Conservation (phyloP, 2,888 invertebrate genomes). For the Pachymerium ferrugineum region DNA sequence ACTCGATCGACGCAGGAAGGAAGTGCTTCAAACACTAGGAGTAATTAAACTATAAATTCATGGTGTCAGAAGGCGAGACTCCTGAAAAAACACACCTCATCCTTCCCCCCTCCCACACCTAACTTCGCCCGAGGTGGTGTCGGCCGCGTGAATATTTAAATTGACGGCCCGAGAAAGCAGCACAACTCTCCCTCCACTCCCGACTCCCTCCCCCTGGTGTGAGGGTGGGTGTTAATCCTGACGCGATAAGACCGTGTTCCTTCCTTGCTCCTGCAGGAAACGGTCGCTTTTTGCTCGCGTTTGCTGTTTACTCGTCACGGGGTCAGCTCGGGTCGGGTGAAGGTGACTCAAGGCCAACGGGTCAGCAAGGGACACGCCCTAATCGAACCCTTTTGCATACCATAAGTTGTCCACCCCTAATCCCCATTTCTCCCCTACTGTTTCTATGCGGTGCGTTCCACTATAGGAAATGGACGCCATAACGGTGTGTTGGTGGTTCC, state of each 20-base stretch:
- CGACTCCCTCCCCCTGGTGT: neutral
- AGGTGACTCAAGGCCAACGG: constrained; percentile 27
- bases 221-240: constrained; percentile 15
- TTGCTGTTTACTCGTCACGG: constrained; percentile 22
- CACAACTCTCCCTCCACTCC: neutral
- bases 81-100: constrained; percentile 22
- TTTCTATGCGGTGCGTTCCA: no score
- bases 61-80: constrained; percentile 25
- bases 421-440: neutral
- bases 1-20: constrained; percentile 13
- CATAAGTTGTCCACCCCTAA: neutral
- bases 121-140: constrained; percentile 20
- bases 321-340: constrained; percentile 24
- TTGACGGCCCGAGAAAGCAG: constrained; percentile 22
- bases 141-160: constrained; percentile 24
- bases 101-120: neutral
- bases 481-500: constrained; percentile 16
- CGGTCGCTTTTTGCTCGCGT: constrained; percentile 25
- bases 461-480: constrained; percentile 15
- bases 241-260: constrained; percentile 22
- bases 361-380: constrained; percentile 6
- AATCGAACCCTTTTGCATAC: neutral
- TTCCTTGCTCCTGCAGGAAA: constrained; percentile 22
- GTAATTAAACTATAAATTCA: constrained; percentile 27
- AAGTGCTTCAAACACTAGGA: constrained; percentile 22